Base-by-base conservation (phyloP, 2,113 vertebrate genomes). In the Equus przewalskii region DNA sequence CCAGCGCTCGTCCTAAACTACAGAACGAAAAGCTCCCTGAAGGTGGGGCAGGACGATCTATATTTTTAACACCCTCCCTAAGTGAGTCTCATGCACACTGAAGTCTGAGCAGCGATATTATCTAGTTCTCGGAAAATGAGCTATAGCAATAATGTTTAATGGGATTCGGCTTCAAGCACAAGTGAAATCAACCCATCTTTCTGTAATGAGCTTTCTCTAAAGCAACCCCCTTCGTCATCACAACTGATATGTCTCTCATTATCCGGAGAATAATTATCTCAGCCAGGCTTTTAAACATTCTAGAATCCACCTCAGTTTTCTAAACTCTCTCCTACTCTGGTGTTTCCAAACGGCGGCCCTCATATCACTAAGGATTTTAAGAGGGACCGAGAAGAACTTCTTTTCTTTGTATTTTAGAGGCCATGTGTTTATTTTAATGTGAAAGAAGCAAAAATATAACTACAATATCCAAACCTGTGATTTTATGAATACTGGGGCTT, bases 381-480 rank as follows among this genome's bases (percentile, higher is more conserved):
- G 65, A 89, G 62, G n/a, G 4, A 76, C 62, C 65, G 12, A 72
- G 36, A 67, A 83, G 33, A 92, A 73, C 69, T 62, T 62, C 46
- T 16, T 89, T 94, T 86, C 60, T 62, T 79, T 89, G 46, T 26
- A 72, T 62, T 93, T 72, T 67, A 79, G 30, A 94, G 9, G 58
- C 28, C 49, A 28, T 36, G 28, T 19, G 41, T 81, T 90, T 88
- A 89, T 65, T 83, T 87, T 79, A 84, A 95, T 13, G 24, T 51
- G n/a, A 86, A 85, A 22, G 26, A 96, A 81, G 54, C 76, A 95
- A 97, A 83, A 41, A 6, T 26, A 24, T 51, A 91, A 80, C 46
- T 60, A 49, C 8, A 51, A 46, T 41, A 58, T 26, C 30, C 67
- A 78, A 98, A 69, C 41, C 49, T 81, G 30, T 51, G 93, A 80